phyloP scores from a whole-genome alignment of 2,113 vertebrate genomes.

The Romanogobio albipinnatus region DNA sequence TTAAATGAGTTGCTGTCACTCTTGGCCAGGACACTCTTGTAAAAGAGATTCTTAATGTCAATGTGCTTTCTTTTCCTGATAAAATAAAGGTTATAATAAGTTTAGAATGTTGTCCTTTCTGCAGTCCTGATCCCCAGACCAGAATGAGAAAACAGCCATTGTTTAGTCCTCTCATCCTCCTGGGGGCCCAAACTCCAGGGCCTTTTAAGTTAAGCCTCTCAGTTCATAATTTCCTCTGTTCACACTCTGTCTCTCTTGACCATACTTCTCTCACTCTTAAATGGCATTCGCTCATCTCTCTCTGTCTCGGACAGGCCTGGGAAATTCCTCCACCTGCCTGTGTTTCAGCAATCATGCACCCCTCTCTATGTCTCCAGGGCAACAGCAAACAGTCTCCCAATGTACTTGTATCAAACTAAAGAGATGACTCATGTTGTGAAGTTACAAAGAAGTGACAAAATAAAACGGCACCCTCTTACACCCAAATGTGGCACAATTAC shows the following conservation, averaged over 20 bases:
- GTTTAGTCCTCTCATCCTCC: slow-evolving; percentile 64
- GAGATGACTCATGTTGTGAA: slow-evolving; percentile 55
- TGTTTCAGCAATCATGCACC: slow-evolving; percentile 58
- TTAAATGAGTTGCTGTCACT: too few relatives aligned
- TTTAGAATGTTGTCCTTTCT: slow-evolving; percentile 62
- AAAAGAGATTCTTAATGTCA: too few relatives aligned
- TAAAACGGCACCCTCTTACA: slow-evolving; percentile 45
- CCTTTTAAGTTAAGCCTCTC: slow-evolving; percentile 18
- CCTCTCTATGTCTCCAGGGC: slow-evolving; percentile 57
- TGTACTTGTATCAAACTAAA: slow-evolving; percentile 56
- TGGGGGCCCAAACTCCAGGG: slow-evolving; percentile 36
- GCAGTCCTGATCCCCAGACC: slow-evolving; percentile 62
- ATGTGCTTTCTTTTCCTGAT: too few relatives aligned
- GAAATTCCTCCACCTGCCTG: slow-evolving; percentile 67
- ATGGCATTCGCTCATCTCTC: slow-evolving; percentile 37
- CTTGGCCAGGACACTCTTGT: too few relatives aligned
- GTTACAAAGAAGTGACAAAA: slow-evolving; percentile 49
- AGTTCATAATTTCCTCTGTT: slow-evolving; percentile 46
- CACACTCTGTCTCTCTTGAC: slow-evolving; percentile 48
- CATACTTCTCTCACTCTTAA: slow-evolving; percentile 17
- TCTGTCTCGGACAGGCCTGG: slow-evolving; percentile 62
- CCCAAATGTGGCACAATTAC: not conserved
- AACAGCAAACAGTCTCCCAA: slow-evolving; percentile 58
- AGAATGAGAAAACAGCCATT: slow-evolving; percentile 60
- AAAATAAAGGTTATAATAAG: too few relatives aligned